These are phyloP conservation scores for Pasiphila rectangulata DNA, from an alignment of 2,888 invertebrate genomes.

Conservation along the genomic window DNA sequence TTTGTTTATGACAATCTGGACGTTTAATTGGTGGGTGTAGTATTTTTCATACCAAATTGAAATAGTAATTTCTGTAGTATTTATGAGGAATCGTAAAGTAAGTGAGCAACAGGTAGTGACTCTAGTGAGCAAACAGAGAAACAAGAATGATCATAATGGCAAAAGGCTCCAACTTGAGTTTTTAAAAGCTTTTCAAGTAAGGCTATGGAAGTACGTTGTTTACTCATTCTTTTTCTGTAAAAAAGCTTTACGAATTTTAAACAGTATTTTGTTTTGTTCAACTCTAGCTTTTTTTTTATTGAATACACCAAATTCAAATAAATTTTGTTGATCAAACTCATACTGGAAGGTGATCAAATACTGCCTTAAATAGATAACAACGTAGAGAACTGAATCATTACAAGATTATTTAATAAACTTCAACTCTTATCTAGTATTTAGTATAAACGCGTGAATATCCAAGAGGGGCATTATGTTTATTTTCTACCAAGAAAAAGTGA, in stretches of 20 bases:
- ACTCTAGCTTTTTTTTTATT: too few relatives aligned
- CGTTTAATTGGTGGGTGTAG: slow-evolving; percentile 59
- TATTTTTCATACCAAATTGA: slow-evolving; percentile 29
- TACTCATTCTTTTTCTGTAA: not conserved
- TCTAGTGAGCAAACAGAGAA: slow-evolving; percentile 3
- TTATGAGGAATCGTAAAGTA: slow-evolving; percentile 24
- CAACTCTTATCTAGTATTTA: too few relatives aligned
- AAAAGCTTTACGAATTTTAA: not conserved
- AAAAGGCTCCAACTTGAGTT: not conserved
- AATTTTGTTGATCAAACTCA: too few relatives aligned
- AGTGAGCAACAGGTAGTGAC: slow-evolving; percentile 19
- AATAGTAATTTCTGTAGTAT: slow-evolving; percentile 32
- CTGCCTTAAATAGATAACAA: too few relatives aligned
- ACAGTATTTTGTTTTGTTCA: slow-evolving; percentile 3
- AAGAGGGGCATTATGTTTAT: too few relatives aligned
- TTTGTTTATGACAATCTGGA: slow-evolving; percentile 66
- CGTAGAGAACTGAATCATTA: too few relatives aligned
- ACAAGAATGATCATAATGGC: slow-evolving; percentile 2
- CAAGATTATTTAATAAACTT: too few relatives aligned
- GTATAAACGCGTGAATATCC: too few relatives aligned
- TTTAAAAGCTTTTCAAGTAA: slow-evolving; percentile 1
- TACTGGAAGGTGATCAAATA: too few relatives aligned
- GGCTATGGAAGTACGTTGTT: not conserved
- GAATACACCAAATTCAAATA: too few relatives aligned
- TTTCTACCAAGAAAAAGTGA: not conserved